Evolutionary conservation across 1,140 invertebrate species (phyloP), one percentile per base, ranked within the genome.

Genomic region (Paralvinella palmiformis): DNA sequence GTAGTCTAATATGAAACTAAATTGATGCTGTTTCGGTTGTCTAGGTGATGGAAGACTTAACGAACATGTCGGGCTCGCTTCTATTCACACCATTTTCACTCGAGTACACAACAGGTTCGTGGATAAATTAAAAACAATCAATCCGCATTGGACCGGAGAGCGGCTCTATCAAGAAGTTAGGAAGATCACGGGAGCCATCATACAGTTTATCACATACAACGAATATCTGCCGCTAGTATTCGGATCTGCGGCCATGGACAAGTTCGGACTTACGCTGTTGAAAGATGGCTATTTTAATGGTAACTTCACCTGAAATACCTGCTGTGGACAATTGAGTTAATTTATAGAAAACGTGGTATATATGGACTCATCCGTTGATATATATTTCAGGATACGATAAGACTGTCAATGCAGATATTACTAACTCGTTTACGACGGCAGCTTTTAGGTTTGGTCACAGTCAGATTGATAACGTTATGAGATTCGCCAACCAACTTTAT

Each of bases 41-140:
- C 62, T 44, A 93, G 94, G 94, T 68, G 93, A 96, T 72, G 77
- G 82, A n/a, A 82, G 93, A 63, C 87, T 88, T 0, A 96, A 96
- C 79, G 91, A 96, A 73, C 85, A 85, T 67, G 86, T 94, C 10
- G 94, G 89, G 2, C 82, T 99, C 2, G 83, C 93, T 17, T 88
- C 91, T n/a, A 94, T 98, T 89, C 96, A 99, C 75, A 96, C 93
- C 0, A 81, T 98, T 56, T 98, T 91, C 89, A 86, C 98, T 77
- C 80, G 96, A 17, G 93, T 98, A 74, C 96, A 99, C 76, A 98
- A 98, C 75, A 83, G 92, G 56, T 83, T 99, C 52, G 94, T 93
- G 13, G 81, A 78, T 6, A 82, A 85, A 69, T 79, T 98, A 13
- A 85, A 85, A 61, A 75, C 84, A 27, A 76, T 94, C 5, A 98